phyloP scores from a whole-genome alignment of 2,113 vertebrate species.

The Octodon degus region DNA sequence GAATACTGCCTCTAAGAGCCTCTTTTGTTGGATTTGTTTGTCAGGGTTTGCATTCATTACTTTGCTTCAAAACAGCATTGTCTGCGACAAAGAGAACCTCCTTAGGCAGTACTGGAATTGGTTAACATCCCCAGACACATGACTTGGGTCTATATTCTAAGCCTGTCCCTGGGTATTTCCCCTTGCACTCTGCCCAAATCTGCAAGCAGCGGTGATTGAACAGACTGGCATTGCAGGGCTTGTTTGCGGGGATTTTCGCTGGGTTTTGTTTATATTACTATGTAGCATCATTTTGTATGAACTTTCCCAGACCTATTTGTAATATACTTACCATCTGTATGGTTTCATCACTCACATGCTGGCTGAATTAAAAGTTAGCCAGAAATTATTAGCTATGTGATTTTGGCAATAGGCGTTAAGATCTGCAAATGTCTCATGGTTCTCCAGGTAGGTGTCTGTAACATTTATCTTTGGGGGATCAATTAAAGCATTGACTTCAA shows the following conservation, averaged over 20 bases:
- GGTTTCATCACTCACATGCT: not conserved
- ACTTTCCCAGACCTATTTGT: not conserved
- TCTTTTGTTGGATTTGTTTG: slow-evolving; percentile 85
- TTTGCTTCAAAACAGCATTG: slow-evolving; percentile 84
- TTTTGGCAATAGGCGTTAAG: not conserved
- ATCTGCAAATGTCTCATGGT: not conserved
- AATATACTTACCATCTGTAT: not conserved
- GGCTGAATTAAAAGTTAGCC: not conserved
- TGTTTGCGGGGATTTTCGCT: not conserved
- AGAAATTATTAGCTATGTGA: not conserved
- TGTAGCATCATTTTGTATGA: not conserved
- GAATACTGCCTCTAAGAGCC: slow-evolving; percentile 81
- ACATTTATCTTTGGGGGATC: slow-evolving; percentile 12
- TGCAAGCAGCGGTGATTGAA: not conserved
- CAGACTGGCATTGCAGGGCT: not conserved
- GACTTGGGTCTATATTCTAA: slow-evolving; percentile 56
- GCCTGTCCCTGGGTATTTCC: not conserved
- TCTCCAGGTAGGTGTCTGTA: slow-evolving; percentile 18
- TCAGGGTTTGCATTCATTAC: slow-evolving; percentile 82
- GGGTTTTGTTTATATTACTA: not conserved
- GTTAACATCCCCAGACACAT: slow-evolving; percentile 71
- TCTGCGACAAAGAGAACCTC: slow-evolving; percentile 78
- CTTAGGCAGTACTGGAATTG: slow-evolving; percentile 72
- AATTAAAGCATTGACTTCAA: slow-evolving; percentile 13
- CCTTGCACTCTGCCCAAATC: not conserved